Base-by-base conservation (phyloP, 2,797 vertebrate species). In the Ctenopoma kingsleyae region DNA sequence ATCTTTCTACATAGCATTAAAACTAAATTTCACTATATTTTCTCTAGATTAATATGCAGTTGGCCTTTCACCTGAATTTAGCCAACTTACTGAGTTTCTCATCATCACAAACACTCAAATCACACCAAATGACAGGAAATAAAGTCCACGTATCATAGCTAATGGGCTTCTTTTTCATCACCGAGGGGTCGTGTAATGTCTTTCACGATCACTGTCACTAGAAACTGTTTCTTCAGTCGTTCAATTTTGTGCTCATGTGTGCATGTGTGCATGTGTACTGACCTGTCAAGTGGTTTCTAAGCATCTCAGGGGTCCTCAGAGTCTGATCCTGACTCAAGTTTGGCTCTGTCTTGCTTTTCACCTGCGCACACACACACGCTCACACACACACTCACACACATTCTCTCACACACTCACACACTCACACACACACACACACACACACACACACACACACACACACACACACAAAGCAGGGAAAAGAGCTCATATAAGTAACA, bases 261-360 rank as follows among this genome's bases (percentile, higher is more conserved):
- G 13, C 52, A 40, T 55, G 12, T 44, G 51, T 47, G 11, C 27
- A 15, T 47, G 27, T 55, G 20, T 9, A 78, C 83, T 77, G 76
- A 91, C 86, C 89, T 74, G 72, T 68, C 41, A 56, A 68, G 46
- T 63, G 63, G 62, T 62, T 67, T 80, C 60, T 51, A 43, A 66
- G 72, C 92, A 92, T 93, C 71, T 82, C 87, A 85, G 73, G 76
- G 55, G n/a, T 44, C 47, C 35, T 59, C 61, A 13, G 64, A 52
- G 41, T n/a, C 12, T 2, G 46, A 46, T 65, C 35, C 47, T 63
- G 57, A 41, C 55, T 77, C 68, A 5, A 49, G 46, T 54, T 68
- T 5, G 10, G 16, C 36, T 76, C 16, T 0, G 41, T 57, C 41
- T 59, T 20, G 48, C 32, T 76, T 79, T 56, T 78, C 41, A 79